Conservation (phyloP, 2,113 vertebrate genomes). For the Aspidoscelis tigris region DNA sequence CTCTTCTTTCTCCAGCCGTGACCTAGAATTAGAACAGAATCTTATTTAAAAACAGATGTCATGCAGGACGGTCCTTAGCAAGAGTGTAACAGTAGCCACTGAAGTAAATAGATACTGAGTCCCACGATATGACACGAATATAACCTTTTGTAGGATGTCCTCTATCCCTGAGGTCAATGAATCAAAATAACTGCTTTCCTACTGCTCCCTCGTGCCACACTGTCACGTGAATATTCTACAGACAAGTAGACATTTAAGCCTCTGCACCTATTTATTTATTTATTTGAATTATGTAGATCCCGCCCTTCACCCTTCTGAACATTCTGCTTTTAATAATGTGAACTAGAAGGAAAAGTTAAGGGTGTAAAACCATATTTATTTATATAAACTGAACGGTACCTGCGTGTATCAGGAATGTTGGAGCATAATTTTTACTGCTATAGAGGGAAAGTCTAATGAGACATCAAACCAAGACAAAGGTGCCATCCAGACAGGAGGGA, state of each 20-base stretch:
- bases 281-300: too few relatives aligned
- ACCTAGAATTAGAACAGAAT: constrained; percentile 33
- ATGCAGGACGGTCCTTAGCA: constrained; percentile 9
- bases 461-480: background rate
- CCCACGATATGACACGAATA: constrained; percentile 27
- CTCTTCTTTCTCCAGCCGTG: background rate
- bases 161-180: constrained; percentile 39
- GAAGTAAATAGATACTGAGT: constrained; percentile 22
- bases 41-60: constrained; percentile 34
- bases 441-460: constrained; percentile 21
- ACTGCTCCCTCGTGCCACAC: background rate
- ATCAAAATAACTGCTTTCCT: constrained; percentile 28
- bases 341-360: too few relatives aligned
- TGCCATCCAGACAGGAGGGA: too few relatives aligned
- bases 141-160: constrained; percentile 52
- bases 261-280: background rate
- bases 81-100: constrained; percentile 16
- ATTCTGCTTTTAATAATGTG: background rate
- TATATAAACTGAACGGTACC: background rate
- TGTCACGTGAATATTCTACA: constrained; percentile 26
- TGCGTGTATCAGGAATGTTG: background rate
- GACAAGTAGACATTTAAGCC: background rate
- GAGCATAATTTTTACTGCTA: background rate
- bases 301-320: constrained; percentile 19
- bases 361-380: too few relatives aligned